A percentile compares a stretch with the other conserved stretches of the same genome.
These are phyloP conservation scores for Drosophila virilis DNA, from an alignment of 1,140 invertebrate species.

Conservation along the genomic window DNA sequence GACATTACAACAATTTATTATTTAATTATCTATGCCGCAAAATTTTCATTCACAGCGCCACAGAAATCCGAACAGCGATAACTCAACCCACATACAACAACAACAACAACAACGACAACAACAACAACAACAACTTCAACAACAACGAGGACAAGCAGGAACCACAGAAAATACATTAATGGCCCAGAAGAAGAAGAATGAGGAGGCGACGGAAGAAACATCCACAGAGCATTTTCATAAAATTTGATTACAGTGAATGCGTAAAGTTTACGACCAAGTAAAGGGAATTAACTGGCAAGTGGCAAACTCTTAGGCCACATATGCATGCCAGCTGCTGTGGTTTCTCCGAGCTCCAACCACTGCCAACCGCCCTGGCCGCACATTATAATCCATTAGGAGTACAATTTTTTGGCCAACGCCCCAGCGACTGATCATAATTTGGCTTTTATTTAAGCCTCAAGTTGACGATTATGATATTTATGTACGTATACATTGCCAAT, in stretches of 20 bases:
- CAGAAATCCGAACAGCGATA: slow-evolving; percentile 32
- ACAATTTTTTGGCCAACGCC: slow-evolving; percentile 39
- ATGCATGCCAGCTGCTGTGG: slow-evolving; percentile 35
- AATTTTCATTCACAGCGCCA: slow-evolving; percentile 66
- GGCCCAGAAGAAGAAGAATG: background rate
- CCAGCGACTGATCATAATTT: slow-evolving; percentile 46
- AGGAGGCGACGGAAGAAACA: background rate
- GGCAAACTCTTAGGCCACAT: slow-evolving; percentile 36
- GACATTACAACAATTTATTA: slow-evolving; percentile 77
- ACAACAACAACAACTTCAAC: slow-evolving; percentile 18
- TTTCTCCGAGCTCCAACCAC: slow-evolving; percentile 12
- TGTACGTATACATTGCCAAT: background rate
- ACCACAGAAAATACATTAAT: slow-evolving; percentile 58
- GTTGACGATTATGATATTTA: slow-evolving; percentile 46
- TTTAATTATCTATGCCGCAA: slow-evolving; percentile 76
- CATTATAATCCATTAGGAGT: slow-evolving; percentile 54
- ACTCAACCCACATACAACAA: slow-evolving; percentile 12
- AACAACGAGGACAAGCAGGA: slow-evolving; percentile 27
- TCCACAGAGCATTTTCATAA: slow-evolving; percentile 65
- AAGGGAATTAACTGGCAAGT: slow-evolving; percentile 72
- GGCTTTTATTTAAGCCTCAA: slow-evolving; percentile 36
- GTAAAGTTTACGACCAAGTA: slow-evolving; percentile 75
- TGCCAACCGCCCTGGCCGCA: background rate
- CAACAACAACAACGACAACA: slow-evolving; percentile 5
- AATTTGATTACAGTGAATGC: slow-evolving; percentile 77